Evolutionary conservation across 2,113 vertebrate genomes (phyloP), one percentile per base, ranked within the genome.

Genomic region (Jacana jacana): DNA sequence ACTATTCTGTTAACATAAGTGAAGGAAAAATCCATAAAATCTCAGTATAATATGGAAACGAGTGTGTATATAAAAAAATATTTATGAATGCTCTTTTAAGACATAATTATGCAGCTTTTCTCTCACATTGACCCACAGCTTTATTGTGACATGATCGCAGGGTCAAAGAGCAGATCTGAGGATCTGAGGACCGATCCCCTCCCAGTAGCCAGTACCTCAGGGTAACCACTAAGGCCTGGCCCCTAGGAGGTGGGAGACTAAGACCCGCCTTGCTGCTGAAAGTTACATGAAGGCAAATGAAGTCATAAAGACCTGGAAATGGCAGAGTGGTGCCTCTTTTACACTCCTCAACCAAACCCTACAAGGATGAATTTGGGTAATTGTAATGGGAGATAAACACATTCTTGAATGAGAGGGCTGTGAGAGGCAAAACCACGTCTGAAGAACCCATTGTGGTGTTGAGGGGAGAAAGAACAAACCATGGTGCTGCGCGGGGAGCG

Each of bases 401-500:
- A 55, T 9, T 9, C 33, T 44, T n/a, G 35, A 76, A 39, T 44
- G 37, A 57, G 16, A 46, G 46, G 83, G 55, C 33, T 15, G 24
- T 24, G 33, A 19, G 5, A 66, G 18, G n/a, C 46, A 42, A 71
- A 71, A 83, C 27, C 17, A 3, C 0, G 0, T 13, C 48, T 49
- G 55, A 25, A 71, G 76, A 81, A 54, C 0, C 17, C 25, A 18
- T 44, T 30, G 9, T 13, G 19, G 40, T 61, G 24, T 15, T 33
- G 13, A 3, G 11, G 6, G 23, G 4, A 64, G 31, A 24, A 69
- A 68, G 19, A 60, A 42, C 9, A 57, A 48, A 39, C 39, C 4
- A 1, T 3, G 20, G 23, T 52, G 69, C 23, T 39, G 49, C 31
- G 49, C 0, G 0, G 28, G 23, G 8, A 72, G 35, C 19, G 37